A percentile compares a stretch with the other conserved stretches of the same genome.
Conservation (phyloP, 2,888 invertebrate genomes). For the Monoplex corrugatus region DNA sequence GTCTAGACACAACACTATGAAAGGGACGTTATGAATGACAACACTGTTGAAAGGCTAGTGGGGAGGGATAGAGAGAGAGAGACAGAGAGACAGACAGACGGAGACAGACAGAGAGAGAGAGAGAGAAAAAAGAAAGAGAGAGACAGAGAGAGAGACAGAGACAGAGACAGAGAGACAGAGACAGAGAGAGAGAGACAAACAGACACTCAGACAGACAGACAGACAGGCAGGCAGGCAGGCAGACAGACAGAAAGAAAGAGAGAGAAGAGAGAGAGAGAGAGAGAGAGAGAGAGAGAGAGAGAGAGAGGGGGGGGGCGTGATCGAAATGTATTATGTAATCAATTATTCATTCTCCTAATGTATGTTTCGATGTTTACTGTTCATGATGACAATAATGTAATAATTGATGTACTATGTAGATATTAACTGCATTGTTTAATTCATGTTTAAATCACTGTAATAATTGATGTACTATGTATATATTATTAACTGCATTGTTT, state of each 20-base stretch:
- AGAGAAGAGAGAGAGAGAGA: background rate
- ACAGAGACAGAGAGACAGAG: background rate
- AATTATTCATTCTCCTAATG: no score
- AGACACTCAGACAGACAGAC: slow-evolving; percentile 6
- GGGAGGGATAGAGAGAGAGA: no score
- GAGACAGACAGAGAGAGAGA: background rate
- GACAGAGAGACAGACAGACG: no score
- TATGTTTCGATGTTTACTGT: no score
- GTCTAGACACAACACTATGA: no score
- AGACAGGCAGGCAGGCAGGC: background rate
- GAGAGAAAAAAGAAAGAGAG: background rate
- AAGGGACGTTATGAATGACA: no score
- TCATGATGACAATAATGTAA: background rate
- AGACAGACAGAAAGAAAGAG: background rate
- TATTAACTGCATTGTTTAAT: no score
- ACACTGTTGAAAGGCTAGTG: no score
- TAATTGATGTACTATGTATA: no score
- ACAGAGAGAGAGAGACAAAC: background rate
- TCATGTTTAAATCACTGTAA: no score
- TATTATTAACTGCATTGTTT: no score
- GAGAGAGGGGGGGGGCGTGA: background rate
- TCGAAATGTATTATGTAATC: no score
- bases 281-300: background rate
- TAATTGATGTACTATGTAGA: background rate
- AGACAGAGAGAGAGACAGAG: background rate